A percentile compares a stretch with the other conserved stretches of the same genome.
Evolutionary conservation across 2,888 invertebrate species (phyloP).

Genomic region (Yponomeuta plumbellus): DNA sequence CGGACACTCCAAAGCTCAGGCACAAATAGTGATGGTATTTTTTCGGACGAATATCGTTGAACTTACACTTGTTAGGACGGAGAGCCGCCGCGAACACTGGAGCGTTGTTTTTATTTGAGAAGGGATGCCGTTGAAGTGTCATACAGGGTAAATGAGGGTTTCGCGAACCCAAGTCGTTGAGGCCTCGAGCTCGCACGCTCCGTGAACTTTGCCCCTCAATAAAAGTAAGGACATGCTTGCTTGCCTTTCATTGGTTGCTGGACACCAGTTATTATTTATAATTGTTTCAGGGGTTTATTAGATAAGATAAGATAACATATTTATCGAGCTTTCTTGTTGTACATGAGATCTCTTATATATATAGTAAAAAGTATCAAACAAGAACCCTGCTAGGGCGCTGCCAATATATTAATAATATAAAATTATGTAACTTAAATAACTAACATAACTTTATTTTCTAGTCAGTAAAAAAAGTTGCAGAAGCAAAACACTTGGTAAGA

Average conservation of each 20-base stretch:
- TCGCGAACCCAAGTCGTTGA: constrained; percentile 53
- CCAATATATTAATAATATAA: too few species aligned
- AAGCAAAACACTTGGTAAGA: too few species aligned
- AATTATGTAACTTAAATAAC: too few species aligned
- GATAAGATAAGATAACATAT: too few species aligned
- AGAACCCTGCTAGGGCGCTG: too few species aligned
- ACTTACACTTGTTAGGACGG: background rate
- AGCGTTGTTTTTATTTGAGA: constrained; percentile 55
- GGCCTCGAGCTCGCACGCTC: constrained; percentile 34
- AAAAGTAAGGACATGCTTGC: background rate
- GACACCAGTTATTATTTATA: too few species aligned
- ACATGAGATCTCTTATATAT: too few species aligned
- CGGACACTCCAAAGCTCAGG: background rate
- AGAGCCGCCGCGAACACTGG: constrained; percentile 41
- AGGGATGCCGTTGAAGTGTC: constrained; percentile 54
- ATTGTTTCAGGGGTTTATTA: too few species aligned
- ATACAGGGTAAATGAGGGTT: constrained; percentile 53
- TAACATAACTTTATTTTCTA: too few species aligned
- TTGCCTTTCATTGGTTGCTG: background rate
- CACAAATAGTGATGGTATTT: background rate
- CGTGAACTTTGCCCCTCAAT: background rate
- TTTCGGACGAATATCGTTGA: background rate
- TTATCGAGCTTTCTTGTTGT: too few species aligned
- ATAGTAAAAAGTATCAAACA: too few species aligned
- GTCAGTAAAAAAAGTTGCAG: too few species aligned